phyloP scores from a whole-genome alignment of 2,888 invertebrate genomes.

The Dynastes tityus region DNA sequence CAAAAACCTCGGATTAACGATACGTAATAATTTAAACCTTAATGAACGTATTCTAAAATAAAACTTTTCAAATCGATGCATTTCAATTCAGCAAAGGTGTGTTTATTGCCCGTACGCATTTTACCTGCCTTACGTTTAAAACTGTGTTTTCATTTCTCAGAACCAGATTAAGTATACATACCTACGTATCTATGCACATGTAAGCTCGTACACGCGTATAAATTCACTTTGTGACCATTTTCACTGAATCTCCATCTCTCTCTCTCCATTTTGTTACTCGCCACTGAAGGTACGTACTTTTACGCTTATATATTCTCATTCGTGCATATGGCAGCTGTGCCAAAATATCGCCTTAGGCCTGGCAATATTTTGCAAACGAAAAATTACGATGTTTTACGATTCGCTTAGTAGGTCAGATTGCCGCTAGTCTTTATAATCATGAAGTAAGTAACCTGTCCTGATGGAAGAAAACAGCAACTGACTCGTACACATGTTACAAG shows the following conservation, averaged over 20 bases:
- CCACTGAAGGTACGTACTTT: constrained; percentile 2
- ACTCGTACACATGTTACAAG: constrained; percentile 41
- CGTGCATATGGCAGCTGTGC: constrained; percentile 49
- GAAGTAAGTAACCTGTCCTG: constrained; percentile 56
- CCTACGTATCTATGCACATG: neutral
- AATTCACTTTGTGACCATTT: constrained; percentile 36
- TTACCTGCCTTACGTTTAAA: constrained; percentile 8
- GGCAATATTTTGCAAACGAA: constrained; percentile 54
- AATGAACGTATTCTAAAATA: neutral
- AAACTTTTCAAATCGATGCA: constrained; percentile 20
- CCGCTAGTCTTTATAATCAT: constrained; percentile 56
- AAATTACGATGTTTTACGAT: constrained; percentile 56
- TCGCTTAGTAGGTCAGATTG: constrained; percentile 58
- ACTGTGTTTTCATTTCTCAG: constrained; percentile 20
- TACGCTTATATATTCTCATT: neutral
- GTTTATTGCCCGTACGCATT: constrained; percentile 18
- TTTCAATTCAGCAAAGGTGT: constrained; percentile 30
- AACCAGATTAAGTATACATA: constrained; percentile 10
- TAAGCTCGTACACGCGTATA: constrained; percentile 10
- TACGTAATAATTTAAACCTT: constrained; percentile 11
- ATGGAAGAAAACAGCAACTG: constrained; percentile 47
- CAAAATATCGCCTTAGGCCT: constrained; percentile 49
- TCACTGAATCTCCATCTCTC: constrained; percentile 9
- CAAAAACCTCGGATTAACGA: constrained; percentile 5
- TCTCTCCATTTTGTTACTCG: constrained; percentile 7